A percentile compares a stretch with the other conserved stretches of the same genome.
These are phyloP conservation scores for Falco peregrinus DNA, from an alignment of 2,797 vertebrate species.

Conservation along the genomic window DNA sequence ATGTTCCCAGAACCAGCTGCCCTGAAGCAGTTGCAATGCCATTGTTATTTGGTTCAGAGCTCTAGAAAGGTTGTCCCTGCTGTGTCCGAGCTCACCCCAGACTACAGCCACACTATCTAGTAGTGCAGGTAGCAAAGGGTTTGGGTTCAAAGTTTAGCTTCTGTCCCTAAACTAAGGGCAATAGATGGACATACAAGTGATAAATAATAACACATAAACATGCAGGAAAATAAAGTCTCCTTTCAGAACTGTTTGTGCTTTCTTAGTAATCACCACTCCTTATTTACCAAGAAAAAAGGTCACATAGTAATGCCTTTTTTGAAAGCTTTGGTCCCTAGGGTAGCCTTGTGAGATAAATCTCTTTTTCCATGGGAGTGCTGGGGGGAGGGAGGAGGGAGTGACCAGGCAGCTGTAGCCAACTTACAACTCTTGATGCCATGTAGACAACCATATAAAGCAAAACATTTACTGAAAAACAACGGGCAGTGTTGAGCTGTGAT, in stretches of 20 bases:
- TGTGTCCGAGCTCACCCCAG: neutral
- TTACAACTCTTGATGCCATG: neutral
- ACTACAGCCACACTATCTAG: neutral
- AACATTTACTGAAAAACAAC: neutral
- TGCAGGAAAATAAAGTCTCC: neutral
- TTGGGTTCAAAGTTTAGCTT: neutral
- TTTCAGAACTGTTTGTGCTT: conserved; percentile 43
- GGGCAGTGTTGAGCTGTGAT: neutral
- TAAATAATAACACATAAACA: neutral
- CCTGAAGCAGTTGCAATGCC: neutral
- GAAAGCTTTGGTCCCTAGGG: conserved; percentile 27
- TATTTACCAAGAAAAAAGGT: conserved; percentile 45
- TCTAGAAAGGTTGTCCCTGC: neutral
- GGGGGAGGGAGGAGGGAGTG: neutral
- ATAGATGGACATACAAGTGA: neutral
- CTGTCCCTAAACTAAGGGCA: neutral
- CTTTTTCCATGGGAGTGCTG: neutral
- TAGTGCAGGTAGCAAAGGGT: neutral
- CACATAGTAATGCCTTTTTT: neutral
- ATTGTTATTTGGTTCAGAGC: neutral
- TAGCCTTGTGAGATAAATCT: neutral
- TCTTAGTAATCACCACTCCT: conserved; percentile 39
- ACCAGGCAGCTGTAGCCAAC: neutral
- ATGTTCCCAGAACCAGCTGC: conserved; percentile 6
- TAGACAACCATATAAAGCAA: neutral